Evolutionary conservation across 2,888 invertebrate species (phyloP).

Genomic region (Acanthosepion esculentum): DNA sequence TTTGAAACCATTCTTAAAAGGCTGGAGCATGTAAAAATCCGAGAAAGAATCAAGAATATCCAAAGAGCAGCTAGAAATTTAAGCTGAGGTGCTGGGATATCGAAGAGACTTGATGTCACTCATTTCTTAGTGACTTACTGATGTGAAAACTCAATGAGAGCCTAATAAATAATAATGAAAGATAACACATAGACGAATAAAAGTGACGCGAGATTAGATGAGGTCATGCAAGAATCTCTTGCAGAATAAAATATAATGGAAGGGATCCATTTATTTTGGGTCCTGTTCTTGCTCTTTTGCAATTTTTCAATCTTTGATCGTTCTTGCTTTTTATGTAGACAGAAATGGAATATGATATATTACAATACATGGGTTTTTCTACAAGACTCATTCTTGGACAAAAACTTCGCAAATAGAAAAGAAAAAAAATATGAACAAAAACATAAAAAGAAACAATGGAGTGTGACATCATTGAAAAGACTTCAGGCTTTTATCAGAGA

Average conservation of each 20-base stretch:
- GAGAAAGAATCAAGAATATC: too few species aligned
- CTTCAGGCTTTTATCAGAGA: slow-evolving; percentile 1
- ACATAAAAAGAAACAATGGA: background rate
- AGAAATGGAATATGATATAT: background rate
- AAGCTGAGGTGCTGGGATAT: too few species aligned
- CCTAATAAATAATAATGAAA: background rate
- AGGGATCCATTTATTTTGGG: background rate
- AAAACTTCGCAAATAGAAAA: background rate
- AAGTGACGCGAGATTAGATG: background rate
- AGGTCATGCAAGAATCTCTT: background rate
- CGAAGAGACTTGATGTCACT: too few species aligned
- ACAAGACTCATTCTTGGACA: background rate
- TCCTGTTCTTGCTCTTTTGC: background rate
- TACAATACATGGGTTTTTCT: too few species aligned
- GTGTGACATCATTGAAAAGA: slow-evolving; percentile 14
- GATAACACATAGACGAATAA: background rate
- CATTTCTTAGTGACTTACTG: too few species aligned
- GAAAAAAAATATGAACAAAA: background rate
- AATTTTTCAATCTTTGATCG: too few species aligned
- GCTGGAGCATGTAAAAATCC: too few species aligned
- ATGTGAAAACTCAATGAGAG: too few species aligned
- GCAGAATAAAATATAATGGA: background rate
- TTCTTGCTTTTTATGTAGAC: background rate
- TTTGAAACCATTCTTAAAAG: too few species aligned
- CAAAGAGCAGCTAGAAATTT: too few species aligned